Base-by-base conservation (phyloP, 2,113 vertebrate genomes). In the Mobula birostris region DNA sequence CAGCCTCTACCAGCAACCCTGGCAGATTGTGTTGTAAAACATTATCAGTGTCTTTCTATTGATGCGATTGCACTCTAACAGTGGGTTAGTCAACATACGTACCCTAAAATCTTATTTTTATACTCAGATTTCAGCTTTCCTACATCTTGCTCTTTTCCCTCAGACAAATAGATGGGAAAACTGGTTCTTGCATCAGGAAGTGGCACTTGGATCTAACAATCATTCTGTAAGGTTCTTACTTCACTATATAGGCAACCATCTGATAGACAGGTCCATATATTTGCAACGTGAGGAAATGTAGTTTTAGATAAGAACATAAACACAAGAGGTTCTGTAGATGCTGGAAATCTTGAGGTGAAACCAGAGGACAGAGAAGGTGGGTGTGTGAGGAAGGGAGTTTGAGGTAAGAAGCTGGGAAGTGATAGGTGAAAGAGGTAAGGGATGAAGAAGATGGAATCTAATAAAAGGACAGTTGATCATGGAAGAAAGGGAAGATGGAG, bases 261-360 rank as follows among this genome's bases (percentile, higher is more conserved):
- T 19, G 12, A 17, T 61, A 66, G 1, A 7, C 85, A 90, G 32
- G n/a, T 19, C 66, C 7, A 17, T 29, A 90, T 19, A 32, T 6
- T 90, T 90, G 85, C 61, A 27, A 88, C 15, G 58, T 63, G 83
- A 88, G 58, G 83, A 88, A 63, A 11, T 88, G 83, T 11, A 88
- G 56, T 56, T 88, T 63, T 12, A n/a, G 27, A 29, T 12, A 48
- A 48, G 48, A 48, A 48, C 48, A 48, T 48, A 48, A 48, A 48
- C 48, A 48, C 48, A 48, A 48, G 48, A 48, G 48, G 48, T 48
- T 48, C 48, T 1, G 3, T 48, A 48, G 48, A 48, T 48, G 48
- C 48, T 48, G 48, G 48, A 48, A 48, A 48, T 48, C 1, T 48
- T 48, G 48, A 48, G 48, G 48, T 48, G 48, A 48, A 48, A 48